phyloP scores from a whole-genome alignment of 2,888 invertebrate species.

The Trissonchulus sp. region DNA sequence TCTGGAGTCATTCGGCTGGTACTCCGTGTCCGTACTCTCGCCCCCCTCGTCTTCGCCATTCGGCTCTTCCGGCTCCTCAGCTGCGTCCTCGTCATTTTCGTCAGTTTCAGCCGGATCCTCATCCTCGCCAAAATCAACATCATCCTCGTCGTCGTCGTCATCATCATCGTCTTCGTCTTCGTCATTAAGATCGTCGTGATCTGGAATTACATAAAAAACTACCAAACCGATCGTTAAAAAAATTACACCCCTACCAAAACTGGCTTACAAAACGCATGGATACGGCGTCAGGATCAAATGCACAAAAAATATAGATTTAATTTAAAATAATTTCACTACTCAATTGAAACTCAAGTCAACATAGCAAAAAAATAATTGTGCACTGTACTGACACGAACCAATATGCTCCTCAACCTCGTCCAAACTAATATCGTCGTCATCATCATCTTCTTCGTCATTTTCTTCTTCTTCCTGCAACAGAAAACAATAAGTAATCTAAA shows the following conservation, averaged over 20 bases:
- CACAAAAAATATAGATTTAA: too few species aligned
- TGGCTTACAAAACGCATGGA: conserved; percentile 10
- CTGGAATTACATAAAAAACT: conserved; percentile 16
- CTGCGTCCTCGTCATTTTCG: conserved; percentile 22
- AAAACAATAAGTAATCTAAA: too few species aligned
- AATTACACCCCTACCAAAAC: too few species aligned
- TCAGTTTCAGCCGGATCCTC: conserved; percentile 34
- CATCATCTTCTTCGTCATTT: too few species aligned
- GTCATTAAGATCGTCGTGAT: conserved; percentile 35
- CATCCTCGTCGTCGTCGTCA: conserved; percentile 30
- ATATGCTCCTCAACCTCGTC: too few species aligned
- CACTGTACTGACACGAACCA: too few species aligned
- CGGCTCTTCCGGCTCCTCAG: conserved; percentile 22
- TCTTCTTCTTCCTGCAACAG: too few species aligned
- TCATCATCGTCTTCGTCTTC: conserved; percentile 34
- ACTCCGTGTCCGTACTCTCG: background rate
- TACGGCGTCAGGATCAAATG: background rate
- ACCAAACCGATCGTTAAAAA: background rate
- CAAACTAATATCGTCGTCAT: too few species aligned
- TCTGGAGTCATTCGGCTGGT: background rate
- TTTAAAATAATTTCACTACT: too few species aligned
- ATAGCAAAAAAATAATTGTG: too few species aligned
- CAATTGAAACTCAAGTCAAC: too few species aligned
- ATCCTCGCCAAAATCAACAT: conserved; percentile 27
- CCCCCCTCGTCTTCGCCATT: background rate